Conservation (phyloP, 1,140 invertebrate species). For the silkworm (Bombyx mori) region DNA sequence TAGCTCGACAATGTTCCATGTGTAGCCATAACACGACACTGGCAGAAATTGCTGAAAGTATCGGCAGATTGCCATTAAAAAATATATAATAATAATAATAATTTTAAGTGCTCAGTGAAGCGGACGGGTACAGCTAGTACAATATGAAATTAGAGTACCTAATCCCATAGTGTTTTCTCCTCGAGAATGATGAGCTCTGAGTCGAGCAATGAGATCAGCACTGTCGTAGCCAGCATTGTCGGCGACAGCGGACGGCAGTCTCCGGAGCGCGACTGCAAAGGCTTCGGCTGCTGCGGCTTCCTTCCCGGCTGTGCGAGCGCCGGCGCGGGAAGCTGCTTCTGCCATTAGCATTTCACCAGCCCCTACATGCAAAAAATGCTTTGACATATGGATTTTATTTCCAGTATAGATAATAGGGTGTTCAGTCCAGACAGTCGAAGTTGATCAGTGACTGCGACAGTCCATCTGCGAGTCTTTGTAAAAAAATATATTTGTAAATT, state of each 20-base stretch:
- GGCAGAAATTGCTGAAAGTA: no score
- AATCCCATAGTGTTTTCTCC: constrained; percentile 85
- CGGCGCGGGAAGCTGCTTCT: constrained; percentile 87
- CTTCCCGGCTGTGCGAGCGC: constrained; percentile 94
- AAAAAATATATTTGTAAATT: no score
- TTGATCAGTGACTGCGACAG: no score
- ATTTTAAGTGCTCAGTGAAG: not conserved
- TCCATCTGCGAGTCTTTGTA: no score
- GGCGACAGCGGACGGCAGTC: constrained; percentile 95
- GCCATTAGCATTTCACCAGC: constrained; percentile 98
- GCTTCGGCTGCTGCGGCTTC: constrained; percentile 98
- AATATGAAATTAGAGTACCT: constrained; percentile 62
- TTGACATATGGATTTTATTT: no score
- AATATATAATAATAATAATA: not conserved
- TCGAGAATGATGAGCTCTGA: constrained; percentile 90
- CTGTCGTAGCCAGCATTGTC: constrained; percentile 99
- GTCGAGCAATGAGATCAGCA: constrained; percentile 91
- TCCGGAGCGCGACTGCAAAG: constrained; percentile 89
- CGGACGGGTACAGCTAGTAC: no score
- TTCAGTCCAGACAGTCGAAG: no score
- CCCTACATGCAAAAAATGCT: constrained; percentile 42
- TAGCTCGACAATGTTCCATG: no score
- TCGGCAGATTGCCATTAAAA: not conserved
- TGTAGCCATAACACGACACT: no score
- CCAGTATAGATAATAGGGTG: no score